Evolutionary conservation across 2,113 vertebrate species (phyloP), one percentile per base, ranked within the genome.

Genomic region (Athene noctua): DNA sequence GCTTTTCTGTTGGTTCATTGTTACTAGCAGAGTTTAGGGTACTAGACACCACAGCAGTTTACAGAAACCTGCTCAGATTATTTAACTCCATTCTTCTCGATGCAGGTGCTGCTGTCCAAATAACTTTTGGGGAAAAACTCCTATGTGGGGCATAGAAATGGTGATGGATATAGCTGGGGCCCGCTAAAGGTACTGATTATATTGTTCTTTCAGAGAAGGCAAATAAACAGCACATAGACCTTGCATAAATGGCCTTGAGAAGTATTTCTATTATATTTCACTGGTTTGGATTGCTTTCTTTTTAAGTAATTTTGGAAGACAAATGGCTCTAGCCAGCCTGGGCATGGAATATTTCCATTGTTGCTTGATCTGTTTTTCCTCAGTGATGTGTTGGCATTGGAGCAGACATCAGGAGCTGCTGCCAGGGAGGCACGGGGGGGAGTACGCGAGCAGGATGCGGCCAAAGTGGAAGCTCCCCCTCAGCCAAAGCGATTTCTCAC

Each of bases 21-120:
- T 79, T 54, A 68, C 34, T 73, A 10, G 83, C 34, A 40, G 52
- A 68, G 12, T 66, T 23, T 40, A 36, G 10, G 9, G 34, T 49
- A 40, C 57, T 80, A 46, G 49, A 73, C 18, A 73, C 10, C 3
- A 22, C 0, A 0, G 9, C 1, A 3, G 1, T 0, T 77, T 57
- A 46, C 5, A 74, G 59, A 66, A 73, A 65, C 22, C 19, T 18
- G 15, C 21, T 59, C 21, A 74, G 49, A 15, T 47, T 84, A 18
- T 71, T 79, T 54, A 71, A n/a, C 5, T 70, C 13, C 17, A 71
- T 84, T 74, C 47, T 87, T 79, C 20, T 32, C 2, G 1, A 30
- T 38, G 51, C 7, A 54, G 59, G 12, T 81, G 42, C 51, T 87
- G 67, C 42, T 91, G 25, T 51, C 47, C 8, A 30, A 67, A 59